Evolutionary conservation across 64 coral and sea anemone genomes (phyloP).

Genomic region (Orbicella faveolata): DNA sequence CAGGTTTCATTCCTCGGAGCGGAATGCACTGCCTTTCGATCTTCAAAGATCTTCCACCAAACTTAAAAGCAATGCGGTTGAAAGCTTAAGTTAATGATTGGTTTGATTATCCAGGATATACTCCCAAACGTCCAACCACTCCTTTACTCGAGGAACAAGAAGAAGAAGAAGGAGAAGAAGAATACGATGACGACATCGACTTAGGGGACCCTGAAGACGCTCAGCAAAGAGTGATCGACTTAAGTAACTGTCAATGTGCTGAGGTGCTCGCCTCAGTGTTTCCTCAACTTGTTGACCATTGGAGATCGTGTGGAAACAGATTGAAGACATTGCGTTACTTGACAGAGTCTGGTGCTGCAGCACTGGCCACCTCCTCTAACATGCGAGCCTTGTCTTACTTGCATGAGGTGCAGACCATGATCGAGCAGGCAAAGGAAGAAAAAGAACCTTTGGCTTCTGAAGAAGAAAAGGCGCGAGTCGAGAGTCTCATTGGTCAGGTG

Average conservation of each 20-base stretch:
- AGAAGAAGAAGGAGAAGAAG: background rate
- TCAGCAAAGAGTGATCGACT: slow-evolving; percentile 30
- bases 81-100: background rate
- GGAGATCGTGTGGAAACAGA: slow-evolving; percentile 90
- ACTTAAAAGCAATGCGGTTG: too few relatives aligned
- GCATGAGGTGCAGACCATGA: slow-evolving; percentile 69
- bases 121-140: background rate
- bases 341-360: slow-evolving; percentile 91
- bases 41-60: too few relatives aligned
- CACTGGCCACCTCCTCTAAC: slow-evolving; percentile 82
- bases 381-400: slow-evolving; percentile 94
- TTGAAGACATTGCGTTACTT: slow-evolving; percentile 84
- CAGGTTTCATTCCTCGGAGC: too few relatives aligned
- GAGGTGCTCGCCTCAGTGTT: slow-evolving; percentile 92
- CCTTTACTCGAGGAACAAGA: background rate
- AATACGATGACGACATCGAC: background rate
- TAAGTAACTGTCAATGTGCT: slow-evolving; percentile 85
- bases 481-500: slow-evolving; percentile 96
- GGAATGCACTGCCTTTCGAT: too few relatives aligned
- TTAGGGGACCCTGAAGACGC: background rate
- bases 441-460: slow-evolving; percentile 49
- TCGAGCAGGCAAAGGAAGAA: slow-evolving; percentile 52
- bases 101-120: background rate
- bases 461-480: slow-evolving; percentile 88
- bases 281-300: slow-evolving; percentile 94